A percentile compares a stretch with the other conserved stretches of the same genome.
These are phyloP conservation scores for Hipparchia semele DNA, from an alignment of 2,888 invertebrate species.

Conservation along the genomic window DNA sequence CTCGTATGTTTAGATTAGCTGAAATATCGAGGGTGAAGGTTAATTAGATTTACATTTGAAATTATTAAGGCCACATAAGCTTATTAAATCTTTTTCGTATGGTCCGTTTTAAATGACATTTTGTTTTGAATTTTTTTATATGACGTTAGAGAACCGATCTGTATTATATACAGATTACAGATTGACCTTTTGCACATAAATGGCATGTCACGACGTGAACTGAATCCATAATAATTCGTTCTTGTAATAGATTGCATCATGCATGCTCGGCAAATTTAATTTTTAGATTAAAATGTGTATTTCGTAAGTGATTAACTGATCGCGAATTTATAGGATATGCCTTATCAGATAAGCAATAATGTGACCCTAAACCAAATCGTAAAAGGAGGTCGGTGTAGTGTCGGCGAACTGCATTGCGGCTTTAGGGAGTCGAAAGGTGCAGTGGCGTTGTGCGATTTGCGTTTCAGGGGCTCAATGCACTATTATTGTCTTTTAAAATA, in stretches of 20 bases:
- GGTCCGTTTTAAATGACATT: constrained; percentile 14
- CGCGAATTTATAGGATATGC: constrained; percentile 28
- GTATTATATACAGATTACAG: constrained; percentile 41
- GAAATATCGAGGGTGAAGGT: constrained; percentile 31
- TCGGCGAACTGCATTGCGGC: constrained; percentile 71
- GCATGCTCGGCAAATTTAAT: constrained; percentile 25
- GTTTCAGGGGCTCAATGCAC: constrained; percentile 44
- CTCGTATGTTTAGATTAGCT: constrained; percentile 16
- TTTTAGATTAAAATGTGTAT: background rate
- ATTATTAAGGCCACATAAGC: constrained; percentile 23
- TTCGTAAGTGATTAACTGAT: background rate
- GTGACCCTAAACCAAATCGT: constrained; percentile 46
- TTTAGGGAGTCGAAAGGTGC: constrained; percentile 66
- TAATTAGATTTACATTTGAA: constrained; percentile 28
- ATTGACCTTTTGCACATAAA: constrained; percentile 58
- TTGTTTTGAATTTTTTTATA: constrained; percentile 16
- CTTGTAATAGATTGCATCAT: constrained; percentile 49
- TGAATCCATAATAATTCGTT: constrained; percentile 55
- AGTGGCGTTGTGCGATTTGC: constrained; percentile 59
- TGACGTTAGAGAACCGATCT: constrained; percentile 30
- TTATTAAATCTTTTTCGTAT: constrained; percentile 20
- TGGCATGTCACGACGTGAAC: constrained; percentile 52
- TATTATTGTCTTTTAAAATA: constrained; percentile 37
- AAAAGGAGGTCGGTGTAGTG: constrained; percentile 61
- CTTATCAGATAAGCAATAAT: constrained; percentile 48